Conservation (phyloP, 2,888 invertebrate species). For the Ornithoptera alexandrae region DNA sequence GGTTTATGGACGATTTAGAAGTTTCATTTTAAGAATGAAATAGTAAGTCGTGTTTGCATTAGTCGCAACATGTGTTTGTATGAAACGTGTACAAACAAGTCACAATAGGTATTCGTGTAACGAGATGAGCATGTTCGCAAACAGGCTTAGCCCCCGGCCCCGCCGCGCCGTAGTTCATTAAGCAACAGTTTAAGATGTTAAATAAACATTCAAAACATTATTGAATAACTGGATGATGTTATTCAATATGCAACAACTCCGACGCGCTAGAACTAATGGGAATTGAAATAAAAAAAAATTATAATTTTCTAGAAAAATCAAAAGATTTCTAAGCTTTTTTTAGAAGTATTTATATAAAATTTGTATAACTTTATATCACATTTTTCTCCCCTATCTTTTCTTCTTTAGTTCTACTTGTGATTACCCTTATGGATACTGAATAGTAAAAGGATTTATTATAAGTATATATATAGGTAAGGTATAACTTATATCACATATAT, state of each 20-base stretch:
- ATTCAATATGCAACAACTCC: slow-evolving; percentile 39
- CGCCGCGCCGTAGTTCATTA: slow-evolving; percentile 67
- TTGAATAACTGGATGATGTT: slow-evolving; percentile 64
- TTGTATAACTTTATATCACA: too few species aligned
- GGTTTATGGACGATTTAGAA: not conserved
- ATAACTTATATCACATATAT: too few species aligned
- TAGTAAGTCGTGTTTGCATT: slow-evolving; percentile 9
- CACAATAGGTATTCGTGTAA: slow-evolving; percentile 44
- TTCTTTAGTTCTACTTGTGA: too few species aligned
- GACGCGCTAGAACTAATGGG: not conserved
- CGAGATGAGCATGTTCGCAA: slow-evolving; percentile 61
- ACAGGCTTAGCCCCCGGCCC: slow-evolving; percentile 50
- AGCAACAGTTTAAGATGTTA: slow-evolving; percentile 75
- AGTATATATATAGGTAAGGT: too few species aligned
- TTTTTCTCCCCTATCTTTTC: too few species aligned
- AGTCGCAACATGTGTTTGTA: slow-evolving; percentile 22
- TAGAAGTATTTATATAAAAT: too few species aligned
- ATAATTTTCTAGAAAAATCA: too few species aligned
- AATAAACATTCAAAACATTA: slow-evolving; percentile 76
- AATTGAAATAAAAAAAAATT: too few species aligned
- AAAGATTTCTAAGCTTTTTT: too few species aligned
- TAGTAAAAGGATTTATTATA: too few species aligned
- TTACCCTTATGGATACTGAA: too few species aligned
- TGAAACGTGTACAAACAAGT: slow-evolving; percentile 20
- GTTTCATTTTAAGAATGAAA: not conserved